Evolutionary conservation across 1,140 invertebrate species (phyloP).

Genomic region (Drosophila tristis): DNA sequence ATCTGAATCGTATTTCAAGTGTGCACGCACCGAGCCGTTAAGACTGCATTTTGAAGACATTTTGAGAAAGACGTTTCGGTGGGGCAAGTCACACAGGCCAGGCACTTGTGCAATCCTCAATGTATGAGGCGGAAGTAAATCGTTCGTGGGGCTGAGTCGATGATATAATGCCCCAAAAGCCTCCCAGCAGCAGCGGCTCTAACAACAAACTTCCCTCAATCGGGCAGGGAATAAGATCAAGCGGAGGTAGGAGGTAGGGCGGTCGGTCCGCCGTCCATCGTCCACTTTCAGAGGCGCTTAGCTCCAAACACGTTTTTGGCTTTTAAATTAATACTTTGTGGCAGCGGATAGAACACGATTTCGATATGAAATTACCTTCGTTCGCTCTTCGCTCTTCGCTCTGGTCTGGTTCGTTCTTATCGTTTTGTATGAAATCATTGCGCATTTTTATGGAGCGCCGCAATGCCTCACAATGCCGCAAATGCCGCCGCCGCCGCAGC

Average conservation of each 20-base stretch:
- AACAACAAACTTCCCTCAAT: slow-evolving; percentile 8
- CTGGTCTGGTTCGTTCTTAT: slow-evolving; percentile 41
- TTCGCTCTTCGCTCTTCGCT: background rate
- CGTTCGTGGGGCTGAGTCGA: slow-evolving; percentile 34
- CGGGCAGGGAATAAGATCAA: background rate
- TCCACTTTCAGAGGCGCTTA: slow-evolving; percentile 66
- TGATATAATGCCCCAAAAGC: slow-evolving; percentile 63
- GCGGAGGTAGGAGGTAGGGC: background rate
- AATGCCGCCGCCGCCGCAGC: background rate
- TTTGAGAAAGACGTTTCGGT: slow-evolving; percentile 33
- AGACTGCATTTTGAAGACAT: slow-evolving; percentile 57
- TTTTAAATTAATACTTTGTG: slow-evolving; percentile 76
- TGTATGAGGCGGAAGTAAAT: slow-evolving; percentile 60
- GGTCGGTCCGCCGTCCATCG: slow-evolving; percentile 15
- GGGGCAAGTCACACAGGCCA: background rate
- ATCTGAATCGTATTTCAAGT: slow-evolving; percentile 75
- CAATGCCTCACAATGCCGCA: background rate
- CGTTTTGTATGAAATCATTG: slow-evolving; percentile 78
- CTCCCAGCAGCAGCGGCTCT: slow-evolving; percentile 29
- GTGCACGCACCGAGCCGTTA: slow-evolving; percentile 59
- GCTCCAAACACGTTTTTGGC: slow-evolving; percentile 74
- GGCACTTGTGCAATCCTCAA: slow-evolving; percentile 35
- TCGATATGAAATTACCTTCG: slow-evolving; percentile 78
- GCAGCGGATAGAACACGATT: slow-evolving; percentile 74
- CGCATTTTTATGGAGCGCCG: slow-evolving; percentile 50